Conservation (phyloP, 2,113 vertebrate species). For the Neodontobutis hainanensis region DNA sequence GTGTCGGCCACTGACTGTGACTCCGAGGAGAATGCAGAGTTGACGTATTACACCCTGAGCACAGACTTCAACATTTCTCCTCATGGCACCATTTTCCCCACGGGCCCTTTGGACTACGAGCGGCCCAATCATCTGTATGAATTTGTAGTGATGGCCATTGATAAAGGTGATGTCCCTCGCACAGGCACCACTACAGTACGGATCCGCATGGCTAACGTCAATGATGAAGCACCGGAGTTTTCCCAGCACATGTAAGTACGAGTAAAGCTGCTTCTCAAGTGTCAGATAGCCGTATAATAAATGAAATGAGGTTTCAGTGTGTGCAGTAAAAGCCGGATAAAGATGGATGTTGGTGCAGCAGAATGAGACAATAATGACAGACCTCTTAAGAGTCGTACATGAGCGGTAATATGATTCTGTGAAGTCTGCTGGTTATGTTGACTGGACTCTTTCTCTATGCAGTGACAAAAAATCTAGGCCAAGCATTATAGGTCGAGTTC, state of each 20-base stretch:
- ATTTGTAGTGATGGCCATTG: constrained; percentile 88
- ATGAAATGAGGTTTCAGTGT: neutral
- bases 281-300: neutral
- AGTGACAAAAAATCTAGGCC: constrained; percentile 1
- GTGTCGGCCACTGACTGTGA: constrained; percentile 90
- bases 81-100: constrained; percentile 85
- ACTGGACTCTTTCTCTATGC: neutral
- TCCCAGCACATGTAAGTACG: constrained; percentile 83
- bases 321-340: neutral
- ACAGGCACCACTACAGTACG: constrained; percentile 88
- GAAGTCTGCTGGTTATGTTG: neutral
- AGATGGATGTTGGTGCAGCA: neutral
- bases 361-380: neutral
- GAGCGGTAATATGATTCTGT: neutral
- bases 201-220: constrained; percentile 87
- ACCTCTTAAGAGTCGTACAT: neutral
- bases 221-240: constrained; percentile 88
- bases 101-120: constrained; percentile 83
- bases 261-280: neutral
- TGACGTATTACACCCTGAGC: constrained; percentile 86
- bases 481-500: neutral
- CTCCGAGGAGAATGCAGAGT: constrained; percentile 83
- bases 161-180: constrained; percentile 82
- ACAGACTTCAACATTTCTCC: constrained; percentile 87
- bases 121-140: constrained; percentile 86